Base-by-base conservation (phyloP, 2,888 invertebrate species). In the Scotopteryx bipunctaria region DNA sequence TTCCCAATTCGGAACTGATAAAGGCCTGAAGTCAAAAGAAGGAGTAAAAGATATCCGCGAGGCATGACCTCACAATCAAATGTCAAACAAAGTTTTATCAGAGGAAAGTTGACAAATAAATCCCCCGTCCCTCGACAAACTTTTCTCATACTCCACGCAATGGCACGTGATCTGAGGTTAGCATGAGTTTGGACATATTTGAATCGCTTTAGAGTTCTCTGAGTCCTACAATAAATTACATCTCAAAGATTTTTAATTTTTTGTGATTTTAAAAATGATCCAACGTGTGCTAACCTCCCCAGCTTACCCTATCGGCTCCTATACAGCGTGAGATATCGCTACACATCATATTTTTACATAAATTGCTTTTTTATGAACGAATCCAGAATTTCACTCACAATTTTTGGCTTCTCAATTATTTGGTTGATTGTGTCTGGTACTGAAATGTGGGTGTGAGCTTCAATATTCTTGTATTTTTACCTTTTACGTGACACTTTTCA, bases 11-110 rank as follows among this genome's bases (percentile, higher is more conserved):
- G 15, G 32, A n/a, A 5, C 15, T 8, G 32, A 32, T 32, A 32
- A 32, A n/a, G 32, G 8, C 32, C 32, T 15, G 14, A 32, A 32
- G 32, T 5, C 6, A 17, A 35, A 35, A 35, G 47, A 44, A 54
- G 47, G 49, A 47, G 53, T 53, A 40, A 57, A 61, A 66, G 45
- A 64, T 64, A 63, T 85, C 83, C 76, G 56, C 51, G 60, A 70
- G 69, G 81, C 76, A 78, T 81, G 86, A 82, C 83, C 84, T 79
- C 76, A 82, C 86, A 87, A 88, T 86, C 86, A 84, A 83, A 86
- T 76, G 83, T 81, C 86, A 82, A 85, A 85, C 81, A 79, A 88
- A 90, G 75, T 89, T 89, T 89, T 87, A 88, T 88, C 88, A 78
- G 79, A 73, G 67, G 68, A 71, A 87, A 87, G 86, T 88, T 84